phyloP scores from a whole-genome alignment of 2,113 vertebrate species.

The Probosciger aterrimus region DNA sequence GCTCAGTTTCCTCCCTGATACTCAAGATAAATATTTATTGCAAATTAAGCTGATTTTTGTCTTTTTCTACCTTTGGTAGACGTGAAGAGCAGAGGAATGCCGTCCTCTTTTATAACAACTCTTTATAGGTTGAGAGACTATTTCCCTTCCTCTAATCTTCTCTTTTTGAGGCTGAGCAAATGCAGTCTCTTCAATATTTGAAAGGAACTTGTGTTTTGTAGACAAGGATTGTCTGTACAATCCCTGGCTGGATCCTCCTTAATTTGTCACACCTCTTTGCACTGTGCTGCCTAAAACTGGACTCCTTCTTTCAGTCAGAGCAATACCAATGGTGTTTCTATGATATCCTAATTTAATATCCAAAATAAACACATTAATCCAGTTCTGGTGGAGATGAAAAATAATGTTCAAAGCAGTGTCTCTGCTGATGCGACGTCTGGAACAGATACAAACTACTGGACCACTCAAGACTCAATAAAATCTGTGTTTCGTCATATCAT shows the following conservation, averaged over 20 bases:
- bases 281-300: background rate
- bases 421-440: background rate
- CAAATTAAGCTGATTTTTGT: slow-evolving; percentile 9
- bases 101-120: background rate
- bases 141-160: background rate
- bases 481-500: background rate
- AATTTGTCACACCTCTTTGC: background rate
- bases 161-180: background rate
- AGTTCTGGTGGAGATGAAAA: background rate
- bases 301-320: background rate
- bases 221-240: background rate
- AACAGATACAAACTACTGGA: background rate
- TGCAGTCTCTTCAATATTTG: background rate
- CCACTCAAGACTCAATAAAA: background rate
- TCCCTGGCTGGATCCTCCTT: background rate
- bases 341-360: background rate
- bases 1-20: background rate
- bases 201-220: background rate
- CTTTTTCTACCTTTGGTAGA: background rate
- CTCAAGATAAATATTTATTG: slow-evolving; percentile 45
- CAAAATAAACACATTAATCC: background rate
- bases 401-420: background rate
- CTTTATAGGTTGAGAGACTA: background rate
- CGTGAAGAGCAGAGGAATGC: background rate
- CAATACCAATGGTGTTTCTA: background rate